Base-by-base conservation (phyloP, 2,113 vertebrate genomes). In the Dromiciops gliroides region DNA sequence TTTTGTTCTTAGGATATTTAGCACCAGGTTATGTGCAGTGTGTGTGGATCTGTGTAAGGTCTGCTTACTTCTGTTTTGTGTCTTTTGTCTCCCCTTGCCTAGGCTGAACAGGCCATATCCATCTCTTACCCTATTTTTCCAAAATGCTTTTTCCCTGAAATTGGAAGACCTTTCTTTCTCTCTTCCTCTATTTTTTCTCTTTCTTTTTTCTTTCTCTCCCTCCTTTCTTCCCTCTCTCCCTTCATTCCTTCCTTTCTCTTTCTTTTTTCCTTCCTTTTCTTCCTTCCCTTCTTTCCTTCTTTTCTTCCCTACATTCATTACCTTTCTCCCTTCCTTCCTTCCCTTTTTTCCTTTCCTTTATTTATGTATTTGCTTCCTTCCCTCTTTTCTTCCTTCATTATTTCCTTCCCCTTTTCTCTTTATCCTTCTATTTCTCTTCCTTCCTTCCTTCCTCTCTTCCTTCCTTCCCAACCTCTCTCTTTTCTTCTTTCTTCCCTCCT, bases 381-480 rank as follows among this genome's bases (percentile, higher is more conserved):
- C 89, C 90, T 14, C 16, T 12, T 3, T 26, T 90, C 48, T 10
- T n/a, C 8, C 37, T 3, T 60, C 26, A 7, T 2, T 31, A 9
- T 3, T 60, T 60, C 11, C 10, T 60, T 31, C 10, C 11, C 12
- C 56, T 11, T 11, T 31, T 9, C 10, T 60, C 28, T 31, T 31
- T 3, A 37, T 37, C 3, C 12, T 67, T 67, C 31, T 12, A 23
- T 53, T 26, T 9, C 25, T 53, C 26, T 19, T 11, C 51, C 11
- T 94, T 96, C 88, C 89, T 96, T 96, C 89, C 93, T 96, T 89
- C 48, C 23, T 12, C 23, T 25, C 25, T 3, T 12, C 52, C 97
- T 91, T 49, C 83, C 53, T 51, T 25, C 44, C 28, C 50, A 50
- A 7, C 50, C 56, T 1, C 89, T 0, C 91, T n/a, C 91, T n/a